Evolutionary conservation across 2,888 invertebrate genomes (phyloP), one percentile per base, ranked within the genome.

Genomic region (Tholera decimalis): DNA sequence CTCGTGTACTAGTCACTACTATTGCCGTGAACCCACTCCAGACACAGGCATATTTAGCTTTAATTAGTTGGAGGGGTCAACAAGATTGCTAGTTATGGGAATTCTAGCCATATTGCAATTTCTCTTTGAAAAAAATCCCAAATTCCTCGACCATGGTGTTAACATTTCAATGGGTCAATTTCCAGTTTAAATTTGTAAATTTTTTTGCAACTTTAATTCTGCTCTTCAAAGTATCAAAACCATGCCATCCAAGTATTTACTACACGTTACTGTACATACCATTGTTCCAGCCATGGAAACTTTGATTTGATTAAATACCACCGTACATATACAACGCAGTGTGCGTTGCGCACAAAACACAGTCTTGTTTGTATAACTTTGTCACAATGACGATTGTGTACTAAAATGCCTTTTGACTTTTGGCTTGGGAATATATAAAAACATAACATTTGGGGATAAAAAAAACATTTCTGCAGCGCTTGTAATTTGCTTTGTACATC

Each of bases 271-370:
- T 66, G 56, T 57, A 73, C 73, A 74, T 73, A 79, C 51, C 69
- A 82, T 79, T 79, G 79, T 79, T 79, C 62, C 6, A 44, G 35
- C 60, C 62, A 44, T 73, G 72, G 64, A 79, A 80, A 69, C 61
- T 69, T 71, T 51, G 49, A 81, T 72, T 71, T 51, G 49, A 81
- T 71, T 66, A 58, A 67, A 69, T 67, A 51, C 41, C 55, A 15
- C 30, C 44, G 47, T 50, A 47, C 47, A 9, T 13, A 35, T 24
- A 54, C 61, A 49, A 63, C 54, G 60, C 49, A n/a, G 37, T n/a
- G 51, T 51, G 41, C 44, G 33, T 47, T 58, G 30, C 15, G 39
- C 60, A 30, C 37, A 59, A 33, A 43, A 51, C 57, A 41, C 24
- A 33, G 9, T n/a, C 28, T 43, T 77, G 74, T 77, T 82, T 73